Base-by-base conservation (phyloP, 2,888 invertebrate genomes). In the Camptogramma bilineatum region DNA sequence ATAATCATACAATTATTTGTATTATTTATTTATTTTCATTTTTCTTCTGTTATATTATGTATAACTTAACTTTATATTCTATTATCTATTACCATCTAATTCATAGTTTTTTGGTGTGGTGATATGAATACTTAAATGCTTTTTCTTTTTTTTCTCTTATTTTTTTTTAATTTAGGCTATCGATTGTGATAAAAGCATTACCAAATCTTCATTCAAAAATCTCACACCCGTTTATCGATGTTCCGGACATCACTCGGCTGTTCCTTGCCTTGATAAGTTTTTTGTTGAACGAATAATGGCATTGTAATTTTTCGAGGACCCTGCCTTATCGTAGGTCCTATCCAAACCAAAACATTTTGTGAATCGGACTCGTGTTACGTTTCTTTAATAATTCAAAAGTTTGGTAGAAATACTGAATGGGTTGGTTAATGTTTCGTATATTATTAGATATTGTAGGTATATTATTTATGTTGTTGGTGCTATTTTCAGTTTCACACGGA, bases 321-420 rank as follows among this genome's bases (percentile, higher is more conserved):
- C 73, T 78, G 78, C 70, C 75, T 79, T 86, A 85, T 83, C 84
- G 77, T 74, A 70, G 73, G 73, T 75, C 81, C 79, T 80, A 80
- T 78, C 78, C 77, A 73, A 74, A 78, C 73, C 64, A 65, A 70
- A 54, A 58, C 61, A 59, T 64, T 62, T 68, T 66, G 57, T 65
- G 68, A 64, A 64, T 57, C 28, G 47, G 39, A 52, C 64, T 70
- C 70, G 47, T 60, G 66, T 73, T 72, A 59, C 54, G 46, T 46
- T 52, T 19, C 31, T 50, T 57, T 50, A 64, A 53, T 57, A 48
- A 52, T 34, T 54, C 52, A 39, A 46, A 56, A 31, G 44, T 57
- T 28, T 17, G 42, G 19, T 7, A 7, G 5, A 16, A 44, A 17
- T 42, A 16, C 10, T 34, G 34, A 34, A 34, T 34, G 42, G 42